phyloP scores from a whole-genome alignment of 2,113 vertebrate species.

The Bubalus kerabau region DNA sequence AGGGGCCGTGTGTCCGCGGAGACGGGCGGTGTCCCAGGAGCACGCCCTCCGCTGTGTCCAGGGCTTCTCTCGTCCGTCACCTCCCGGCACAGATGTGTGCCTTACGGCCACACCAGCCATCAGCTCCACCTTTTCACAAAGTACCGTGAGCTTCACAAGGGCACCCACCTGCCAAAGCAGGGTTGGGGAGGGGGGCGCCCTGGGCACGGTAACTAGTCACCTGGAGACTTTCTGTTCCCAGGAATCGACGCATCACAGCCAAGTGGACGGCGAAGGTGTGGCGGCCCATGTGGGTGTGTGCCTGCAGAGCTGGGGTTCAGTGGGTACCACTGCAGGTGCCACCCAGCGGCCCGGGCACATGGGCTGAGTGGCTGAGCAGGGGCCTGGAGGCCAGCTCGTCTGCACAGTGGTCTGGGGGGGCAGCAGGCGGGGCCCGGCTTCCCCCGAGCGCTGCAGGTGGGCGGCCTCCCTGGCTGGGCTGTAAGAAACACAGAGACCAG shows the following conservation, averaged over 20 bases:
- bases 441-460: neutral
- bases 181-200: too few relatives aligned
- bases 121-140: neutral
- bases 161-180: neutral
- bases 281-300: neutral
- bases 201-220: neutral
- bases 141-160: rapidly evolving
- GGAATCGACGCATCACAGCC: neutral
- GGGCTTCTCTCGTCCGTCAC: neutral
- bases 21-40: neutral
- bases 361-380: rapidly evolving
- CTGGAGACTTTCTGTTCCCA: too few relatives aligned
- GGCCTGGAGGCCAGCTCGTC: neutral
- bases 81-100: rapidly evolving
- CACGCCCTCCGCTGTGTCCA: rapidly evolving
- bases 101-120: neutral
- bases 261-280: rapidly evolving
- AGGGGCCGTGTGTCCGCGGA: rapidly evolving
- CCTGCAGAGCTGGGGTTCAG: neutral
- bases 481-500: neutral
- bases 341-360: rapidly evolving
- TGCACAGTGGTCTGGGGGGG: neutral
- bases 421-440: neutral
- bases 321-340: rapidly evolving
- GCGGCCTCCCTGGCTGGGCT: neutral